Evolutionary conservation across 2,888 invertebrate species (phyloP), one percentile per base, ranked within the genome.

Genomic region (Phortica magna): DNA sequence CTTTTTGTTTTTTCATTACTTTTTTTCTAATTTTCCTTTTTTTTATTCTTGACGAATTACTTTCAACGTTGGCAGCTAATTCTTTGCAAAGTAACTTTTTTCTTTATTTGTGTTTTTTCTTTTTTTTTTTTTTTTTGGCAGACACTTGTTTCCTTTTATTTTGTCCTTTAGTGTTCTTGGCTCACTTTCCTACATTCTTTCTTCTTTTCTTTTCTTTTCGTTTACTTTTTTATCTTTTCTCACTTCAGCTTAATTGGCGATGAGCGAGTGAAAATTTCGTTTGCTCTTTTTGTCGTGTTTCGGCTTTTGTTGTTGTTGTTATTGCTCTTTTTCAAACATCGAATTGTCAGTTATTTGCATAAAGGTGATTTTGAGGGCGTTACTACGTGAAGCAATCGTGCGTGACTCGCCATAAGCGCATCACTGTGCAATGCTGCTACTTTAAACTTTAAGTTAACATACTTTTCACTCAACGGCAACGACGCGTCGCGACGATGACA

Each of bases 31-130:
- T 22, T 39, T 22, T 39, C 31, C 9, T 31, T 55, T 53, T 71
- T 55, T 48, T 71, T 70, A 12, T 53, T 70, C 39, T 61, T 70
- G 70, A 71, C 39, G 70, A 55, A 71, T 71, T 39, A 55, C 70
- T 31, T 71, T 71, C 17, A 31, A 31, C 41, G 41, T 19, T 9
- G 12, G 43, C 68, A 19, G 68, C 70, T 55, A 71, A 71, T 71
- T 55, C 70, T 55, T 71, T 53, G 43, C 70, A 71, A 71, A 71
- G 70, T 19, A 71, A 71, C 12, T 71, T 22, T 71, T 71, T 43
- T 43, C 19, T 42, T 65, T 59, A 14, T 22, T 19, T 68, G 42
- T 22, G 17, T 43, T 2, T 31, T 2, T 31, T 0, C 5, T 31
- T 31, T 31, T 31, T 31, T 31, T 31, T 31, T 55, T n/a, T 14